phyloP scores from a whole-genome alignment of 2,888 invertebrate genomes.

The Gymnosoma rotundatum region DNA sequence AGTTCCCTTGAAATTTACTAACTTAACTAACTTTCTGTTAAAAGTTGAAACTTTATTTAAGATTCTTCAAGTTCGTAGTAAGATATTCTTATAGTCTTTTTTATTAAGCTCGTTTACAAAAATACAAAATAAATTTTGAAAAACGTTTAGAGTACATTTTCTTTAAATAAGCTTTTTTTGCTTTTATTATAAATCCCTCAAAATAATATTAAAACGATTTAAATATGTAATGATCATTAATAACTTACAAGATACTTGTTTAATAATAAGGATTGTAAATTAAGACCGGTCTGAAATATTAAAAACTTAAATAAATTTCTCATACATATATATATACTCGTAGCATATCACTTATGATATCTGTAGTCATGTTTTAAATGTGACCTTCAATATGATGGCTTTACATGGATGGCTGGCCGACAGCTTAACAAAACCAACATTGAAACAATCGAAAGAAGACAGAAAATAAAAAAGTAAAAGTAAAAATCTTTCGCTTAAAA shows the following conservation, averaged over 20 bases:
- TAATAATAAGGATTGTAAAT: conserved; percentile 41
- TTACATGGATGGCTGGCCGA: conserved; percentile 15
- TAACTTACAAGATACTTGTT: background rate
- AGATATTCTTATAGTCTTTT: no score
- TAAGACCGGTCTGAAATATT: conserved; percentile 43
- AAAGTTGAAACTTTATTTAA: no score
- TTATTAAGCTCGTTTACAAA: no score
- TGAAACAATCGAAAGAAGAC: conserved; percentile 8
- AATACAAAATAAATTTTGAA: no score
- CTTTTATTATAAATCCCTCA: no score
- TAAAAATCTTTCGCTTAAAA: background rate
- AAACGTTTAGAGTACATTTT: no score
- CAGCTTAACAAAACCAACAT: conserved; percentile 23
- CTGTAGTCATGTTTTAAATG: background rate
- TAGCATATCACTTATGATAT: no score
- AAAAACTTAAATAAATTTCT: conserved; percentile 29
- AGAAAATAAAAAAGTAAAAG: conserved; percentile 6
- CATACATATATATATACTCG: background rate
- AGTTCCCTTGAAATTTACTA: no score
- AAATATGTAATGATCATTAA: background rate
- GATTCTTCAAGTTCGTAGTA: no score
- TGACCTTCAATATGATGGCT: conserved; percentile 46
- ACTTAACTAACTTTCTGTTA: no score
- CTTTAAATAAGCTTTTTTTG: no score
- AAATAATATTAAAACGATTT: no score